A percentile compares a stretch with the other conserved stretches of the same genome.
Conservation (phyloP, 2,797 vertebrate species). For the Sebastes hubbsi region DNA sequence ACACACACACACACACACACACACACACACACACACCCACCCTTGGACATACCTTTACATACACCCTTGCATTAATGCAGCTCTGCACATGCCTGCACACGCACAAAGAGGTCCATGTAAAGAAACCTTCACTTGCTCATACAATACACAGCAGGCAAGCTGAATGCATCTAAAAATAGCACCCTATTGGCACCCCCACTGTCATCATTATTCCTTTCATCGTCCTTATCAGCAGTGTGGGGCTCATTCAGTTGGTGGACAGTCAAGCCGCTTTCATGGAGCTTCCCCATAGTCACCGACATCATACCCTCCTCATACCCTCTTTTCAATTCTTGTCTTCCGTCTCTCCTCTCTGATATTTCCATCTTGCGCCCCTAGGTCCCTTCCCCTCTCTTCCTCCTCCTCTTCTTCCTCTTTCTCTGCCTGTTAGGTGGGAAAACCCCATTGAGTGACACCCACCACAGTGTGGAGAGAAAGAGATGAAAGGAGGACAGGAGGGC, state of each 20-base stretch:
- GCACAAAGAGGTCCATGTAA: conserved; percentile 22
- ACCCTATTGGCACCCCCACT: conserved; percentile 53
- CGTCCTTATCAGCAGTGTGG: conserved; percentile 67
- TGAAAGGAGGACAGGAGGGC: conserved; percentile 13
- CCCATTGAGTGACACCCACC: conserved; percentile 25
- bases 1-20: too few species aligned
- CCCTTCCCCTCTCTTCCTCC: not conserved
- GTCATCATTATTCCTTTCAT: conserved; percentile 68
- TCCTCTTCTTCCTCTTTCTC: not conserved
- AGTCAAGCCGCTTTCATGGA: conserved; percentile 67
- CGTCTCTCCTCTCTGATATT: conserved; percentile 28
- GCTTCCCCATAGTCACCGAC: conserved; percentile 41
- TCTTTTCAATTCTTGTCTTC: conserved; percentile 38
- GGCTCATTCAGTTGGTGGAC: conserved; percentile 66
- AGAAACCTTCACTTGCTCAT: conserved; percentile 9
- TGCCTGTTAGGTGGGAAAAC: conserved; percentile 16
- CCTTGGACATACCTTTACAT: conserved; percentile 29
- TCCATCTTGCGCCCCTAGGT: not conserved
- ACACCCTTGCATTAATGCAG: conserved; percentile 33
- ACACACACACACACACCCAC: not conserved
- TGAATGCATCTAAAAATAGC: conserved; percentile 73
- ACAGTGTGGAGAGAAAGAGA: conserved; percentile 12
- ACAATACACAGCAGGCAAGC: conserved; percentile 28
- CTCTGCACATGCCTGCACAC: conserved; percentile 8
- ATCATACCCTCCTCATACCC: conserved; percentile 20